Evolutionary conservation across 2,888 invertebrate genomes (phyloP).

Genomic region (Lithophane leautieri): DNA sequence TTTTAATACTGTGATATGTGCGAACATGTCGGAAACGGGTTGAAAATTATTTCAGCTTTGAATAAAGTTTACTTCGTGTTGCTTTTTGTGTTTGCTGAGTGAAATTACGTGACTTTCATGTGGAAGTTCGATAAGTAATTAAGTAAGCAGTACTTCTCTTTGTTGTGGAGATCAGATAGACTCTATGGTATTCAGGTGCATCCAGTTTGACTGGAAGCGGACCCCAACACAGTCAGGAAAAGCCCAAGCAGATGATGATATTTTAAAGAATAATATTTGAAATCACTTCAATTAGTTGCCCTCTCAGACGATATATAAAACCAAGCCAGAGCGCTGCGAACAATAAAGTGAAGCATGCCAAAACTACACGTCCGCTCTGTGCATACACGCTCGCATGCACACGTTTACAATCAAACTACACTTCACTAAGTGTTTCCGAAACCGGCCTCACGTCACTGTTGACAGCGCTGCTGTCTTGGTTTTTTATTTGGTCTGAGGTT

Average conservation of each 20-base stretch:
- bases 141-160: too few relatives aligned
- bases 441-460: too few relatives aligned
- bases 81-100: constrained; percentile 19
- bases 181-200: not conserved
- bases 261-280: not conserved
- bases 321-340: too few relatives aligned
- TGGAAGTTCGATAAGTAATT: constrained; percentile 2
- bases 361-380: too few relatives aligned
- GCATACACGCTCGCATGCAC: too few relatives aligned
- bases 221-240: not conserved
- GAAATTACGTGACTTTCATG: constrained; percentile 5
- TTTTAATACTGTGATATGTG: constrained; percentile 30
- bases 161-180: not conserved
- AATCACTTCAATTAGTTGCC: not conserved
- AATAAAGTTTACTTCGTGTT: constrained; percentile 29
- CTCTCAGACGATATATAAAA: too few relatives aligned
- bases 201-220: not conserved
- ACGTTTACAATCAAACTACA: too few relatives aligned
- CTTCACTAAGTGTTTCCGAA: too few relatives aligned
- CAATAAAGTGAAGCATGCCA: too few relatives aligned
- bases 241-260: not conserved
- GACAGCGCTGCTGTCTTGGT: too few relatives aligned
- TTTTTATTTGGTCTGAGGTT: too few relatives aligned
- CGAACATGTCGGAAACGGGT: constrained; percentile 36
- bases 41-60: constrained; percentile 47